phyloP scores from a whole-genome alignment of 92 coral and sea anemone species.

The Zoanthus gigantus region DNA sequence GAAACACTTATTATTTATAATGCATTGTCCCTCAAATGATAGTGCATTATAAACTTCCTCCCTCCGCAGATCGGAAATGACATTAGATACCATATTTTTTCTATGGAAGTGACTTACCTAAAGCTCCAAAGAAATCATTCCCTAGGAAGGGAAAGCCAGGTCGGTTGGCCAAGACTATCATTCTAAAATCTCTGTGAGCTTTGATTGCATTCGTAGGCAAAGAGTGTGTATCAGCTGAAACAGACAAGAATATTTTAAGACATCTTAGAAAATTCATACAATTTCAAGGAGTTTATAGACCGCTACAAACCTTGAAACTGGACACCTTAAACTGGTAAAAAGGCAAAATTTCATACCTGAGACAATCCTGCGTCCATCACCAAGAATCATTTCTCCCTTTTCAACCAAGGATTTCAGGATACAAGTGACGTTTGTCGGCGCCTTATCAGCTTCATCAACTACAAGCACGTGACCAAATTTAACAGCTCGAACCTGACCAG shows the following conservation, averaged over 20 bases:
- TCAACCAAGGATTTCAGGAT: slow-evolving; percentile 94
- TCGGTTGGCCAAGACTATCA: slow-evolving; percentile 96
- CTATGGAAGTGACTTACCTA: slow-evolving; percentile 66
- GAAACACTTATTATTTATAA: no score
- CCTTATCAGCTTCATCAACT: slow-evolving; percentile 98
- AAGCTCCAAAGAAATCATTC: slow-evolving; percentile 96
- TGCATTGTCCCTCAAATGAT: background rate
- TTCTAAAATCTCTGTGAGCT: slow-evolving; percentile 89
- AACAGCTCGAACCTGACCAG: slow-evolving; percentile 91
- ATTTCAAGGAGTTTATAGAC: no score
- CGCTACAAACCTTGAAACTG: no score
- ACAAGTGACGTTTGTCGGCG: slow-evolving; percentile 97
- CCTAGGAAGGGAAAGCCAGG: slow-evolving; percentile 99
- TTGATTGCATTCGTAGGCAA: slow-evolving; percentile 75
- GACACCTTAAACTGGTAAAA: no score
- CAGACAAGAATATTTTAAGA: background rate
- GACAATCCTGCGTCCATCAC: slow-evolving; percentile 95
- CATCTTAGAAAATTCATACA: background rate
- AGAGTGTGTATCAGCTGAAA: slow-evolving; percentile 51
- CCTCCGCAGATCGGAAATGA: background rate
- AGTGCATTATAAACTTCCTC: background rate
- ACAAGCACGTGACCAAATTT: slow-evolving; percentile 98
- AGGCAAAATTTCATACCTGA: slow-evolving; percentile 63
- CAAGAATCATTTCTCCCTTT: slow-evolving; percentile 95
- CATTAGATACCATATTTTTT: background rate